Evolutionary conservation across 2,113 vertebrate genomes (phyloP), one percentile per base, ranked within the genome.

Genomic region (Phaetusa simplex): DNA sequence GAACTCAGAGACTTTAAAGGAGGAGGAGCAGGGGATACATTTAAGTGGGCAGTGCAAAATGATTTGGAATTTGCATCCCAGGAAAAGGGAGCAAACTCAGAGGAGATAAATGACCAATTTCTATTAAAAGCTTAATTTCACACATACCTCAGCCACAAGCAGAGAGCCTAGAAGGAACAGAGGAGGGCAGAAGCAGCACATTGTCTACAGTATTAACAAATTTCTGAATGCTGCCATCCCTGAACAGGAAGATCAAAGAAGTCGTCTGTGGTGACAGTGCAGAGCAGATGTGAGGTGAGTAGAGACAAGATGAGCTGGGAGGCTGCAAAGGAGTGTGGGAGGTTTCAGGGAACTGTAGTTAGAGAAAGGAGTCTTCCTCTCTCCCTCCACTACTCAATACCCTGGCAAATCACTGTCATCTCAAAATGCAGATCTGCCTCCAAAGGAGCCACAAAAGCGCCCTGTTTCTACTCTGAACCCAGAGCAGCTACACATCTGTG

Each of bases 171-270:
- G 45, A 95, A 95, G 61, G 76, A 94, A 90, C 87, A 91, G 93
- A 90, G 89, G 90, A 96, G 84, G 87, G 95, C 87, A 96, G 93
- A 91, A 94, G 85, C 78, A 90, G 84, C 90, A 85, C 58, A 4
- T 69, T 77, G 49, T 87, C 82, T 91, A 70, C 40, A 50, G 24
- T 53, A 80, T 82, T 93, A 95, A 82, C 40, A 92, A 69, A 77
- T 76, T 90, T 87, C 74, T 88, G 74, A 61, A 93, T 70, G 58
- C 64, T 91, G 74, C 58, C 81, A 88, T 80, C 49, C 22, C 58
- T 95, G 76, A 77, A 80, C 29, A 72, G 43, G 38, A 90, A 86
- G 80, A 85, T 87, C 78, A 90, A 88, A 80, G 71, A 65, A 90
- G 67, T 61, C 0, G 34, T 94, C 93, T 86, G 67, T 30, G 74